phyloP scores from a whole-genome alignment of 2,113 vertebrate species.

The Anolis sagrei region DNA sequence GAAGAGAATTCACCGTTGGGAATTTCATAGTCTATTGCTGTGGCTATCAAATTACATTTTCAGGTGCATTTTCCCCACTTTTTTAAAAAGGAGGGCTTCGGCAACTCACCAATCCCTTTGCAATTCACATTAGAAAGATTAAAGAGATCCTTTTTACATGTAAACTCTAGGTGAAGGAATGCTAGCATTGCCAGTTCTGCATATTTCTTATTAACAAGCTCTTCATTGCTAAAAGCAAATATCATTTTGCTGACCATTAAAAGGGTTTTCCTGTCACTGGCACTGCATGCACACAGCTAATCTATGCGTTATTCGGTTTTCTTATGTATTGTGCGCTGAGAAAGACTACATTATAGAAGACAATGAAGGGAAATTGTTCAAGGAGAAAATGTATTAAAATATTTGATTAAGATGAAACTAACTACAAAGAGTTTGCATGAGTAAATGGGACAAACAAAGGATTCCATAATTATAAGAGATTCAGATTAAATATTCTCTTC shows the following conservation, averaged over 20 bases:
- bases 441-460: constrained; percentile 17
- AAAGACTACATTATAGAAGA: constrained; percentile 14
- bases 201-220: constrained; percentile 10
- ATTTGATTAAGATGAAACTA: neutral
- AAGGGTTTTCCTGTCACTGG: constrained; percentile 2
- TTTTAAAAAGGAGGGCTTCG: neutral
- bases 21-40: neutral
- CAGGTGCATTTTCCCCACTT: too few relatives aligned
- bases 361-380: constrained; percentile 8
- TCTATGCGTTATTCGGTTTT: neutral
- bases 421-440: neutral
- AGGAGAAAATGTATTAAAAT: constrained; percentile 12
- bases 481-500: neutral
- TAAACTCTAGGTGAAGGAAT: neutral
- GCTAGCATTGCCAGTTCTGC: constrained; percentile 7
- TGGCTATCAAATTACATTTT: too few relatives aligned
- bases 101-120: neutral
- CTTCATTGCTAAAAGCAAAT: constrained; percentile 1
- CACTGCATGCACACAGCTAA: constrained; percentile 7
- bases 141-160: constrained; percentile 9
- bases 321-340: constrained; percentile 2
- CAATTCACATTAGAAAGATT: constrained; percentile 18
- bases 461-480: neutral
- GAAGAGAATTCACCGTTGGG: neutral
- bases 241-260: constrained; percentile 25